These are phyloP conservation scores for Uria aalge DNA, from an alignment of 2,113 vertebrate species.

Conservation along the genomic window DNA sequence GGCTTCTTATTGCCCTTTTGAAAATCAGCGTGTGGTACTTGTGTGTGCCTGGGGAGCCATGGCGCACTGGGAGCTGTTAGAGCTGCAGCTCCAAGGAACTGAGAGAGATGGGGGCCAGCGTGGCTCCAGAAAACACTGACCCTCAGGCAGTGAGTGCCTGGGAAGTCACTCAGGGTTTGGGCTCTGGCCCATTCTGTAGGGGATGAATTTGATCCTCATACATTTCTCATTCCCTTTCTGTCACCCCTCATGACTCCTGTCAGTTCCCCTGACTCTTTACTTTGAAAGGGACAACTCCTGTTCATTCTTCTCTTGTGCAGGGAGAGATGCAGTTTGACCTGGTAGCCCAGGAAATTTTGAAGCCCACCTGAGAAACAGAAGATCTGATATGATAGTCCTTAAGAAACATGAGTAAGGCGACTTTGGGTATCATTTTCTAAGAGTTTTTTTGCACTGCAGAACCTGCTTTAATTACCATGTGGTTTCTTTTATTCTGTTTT, in stretches of 20 bases:
- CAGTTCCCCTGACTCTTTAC: background rate
- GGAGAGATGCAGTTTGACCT: background rate
- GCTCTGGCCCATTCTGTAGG: accelerated
- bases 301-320: background rate
- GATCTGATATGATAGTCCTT: background rate
- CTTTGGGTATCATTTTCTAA: background rate
- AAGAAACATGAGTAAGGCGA: background rate
- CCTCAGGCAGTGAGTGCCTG: accelerated
- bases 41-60: background rate
- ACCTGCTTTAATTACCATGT: background rate
- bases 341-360: background rate
- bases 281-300: background rate
- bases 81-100: background rate
- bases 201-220: background rate
- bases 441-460: background rate
- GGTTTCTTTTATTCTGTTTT: background rate
- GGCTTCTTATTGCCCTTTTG: background rate
- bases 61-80: accelerated
- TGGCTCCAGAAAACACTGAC: background rate
- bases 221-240: background rate
- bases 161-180: background rate
- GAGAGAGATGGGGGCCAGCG: accelerated
- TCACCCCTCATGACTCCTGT: background rate
- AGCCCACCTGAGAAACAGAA: background rate
- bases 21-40: accelerated